Percentiles rank a stretch among this genome's conserved stretches.
phyloP scores from a whole-genome alignment of 2,113 vertebrate species.

The Perccottus glenii region DNA sequence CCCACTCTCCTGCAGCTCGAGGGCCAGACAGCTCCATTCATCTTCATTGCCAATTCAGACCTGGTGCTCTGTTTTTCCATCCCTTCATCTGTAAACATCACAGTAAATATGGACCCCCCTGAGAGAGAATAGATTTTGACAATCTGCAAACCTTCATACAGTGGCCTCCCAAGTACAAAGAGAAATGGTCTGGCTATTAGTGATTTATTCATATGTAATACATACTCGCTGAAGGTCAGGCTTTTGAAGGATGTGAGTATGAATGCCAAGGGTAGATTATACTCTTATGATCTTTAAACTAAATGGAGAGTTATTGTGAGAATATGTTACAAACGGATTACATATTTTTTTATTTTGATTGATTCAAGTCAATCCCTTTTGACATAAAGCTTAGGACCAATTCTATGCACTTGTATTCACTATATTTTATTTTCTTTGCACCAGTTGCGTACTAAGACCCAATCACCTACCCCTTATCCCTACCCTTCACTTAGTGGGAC shows the following conservation, averaged over 20 bases:
- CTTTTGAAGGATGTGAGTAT: neutral
- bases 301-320: neutral
- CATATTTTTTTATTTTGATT: too few relatives aligned
- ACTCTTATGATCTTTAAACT: neutral
- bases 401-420: too few relatives aligned
- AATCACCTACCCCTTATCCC: too few relatives aligned
- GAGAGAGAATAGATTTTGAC: slow-evolving; percentile 58
- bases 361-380: too few relatives aligned
- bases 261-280: neutral
- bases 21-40: slow-evolving; percentile 45
- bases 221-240: slow-evolving; percentile 4
- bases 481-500: too few relatives aligned
- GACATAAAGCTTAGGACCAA: too few relatives aligned
- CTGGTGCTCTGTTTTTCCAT: slow-evolving; percentile 34
- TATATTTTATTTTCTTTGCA: too few relatives aligned
- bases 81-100: slow-evolving; percentile 63
- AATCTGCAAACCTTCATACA: slow-evolving; percentile 34
- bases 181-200: slow-evolving; percentile 31
- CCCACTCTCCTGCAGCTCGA: slow-evolving; percentile 29
- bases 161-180: slow-evolving; percentile 32
- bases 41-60: slow-evolving; percentile 59
- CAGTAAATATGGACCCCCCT: slow-evolving; percentile 49
- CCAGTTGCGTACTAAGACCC: too few relatives aligned
- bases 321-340: neutral
- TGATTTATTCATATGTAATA: slow-evolving; percentile 39